Evolutionary conservation across 1,140 invertebrate species (phyloP), one percentile per base, ranked within the genome.

Genomic region (Macrosteles quadrilineatus): DNA sequence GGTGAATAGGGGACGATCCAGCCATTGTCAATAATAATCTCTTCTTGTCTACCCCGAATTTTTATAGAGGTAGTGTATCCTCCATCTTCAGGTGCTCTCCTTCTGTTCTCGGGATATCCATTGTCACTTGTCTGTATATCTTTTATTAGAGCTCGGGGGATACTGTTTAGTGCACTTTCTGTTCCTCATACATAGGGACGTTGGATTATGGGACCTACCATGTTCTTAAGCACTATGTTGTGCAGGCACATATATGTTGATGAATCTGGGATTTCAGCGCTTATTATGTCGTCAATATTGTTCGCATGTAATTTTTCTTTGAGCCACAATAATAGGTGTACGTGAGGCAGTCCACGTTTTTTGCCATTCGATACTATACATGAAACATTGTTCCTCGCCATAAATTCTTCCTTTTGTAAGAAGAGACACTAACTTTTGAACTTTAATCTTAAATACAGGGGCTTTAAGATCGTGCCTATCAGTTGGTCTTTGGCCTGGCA

Each of bases 391-490:
- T 40, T 75, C 71, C 32, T 72, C 64, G 17, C 82, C 80, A 74
- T 80, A 78, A 3, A 82, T 67, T n/a, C 75, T 19, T 64, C 73
- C 23, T 66, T 80, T 78, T 6, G 69, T 62, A 21, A 85, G 74
- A 2, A 87, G 68, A 47, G 76, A 73, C 72, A 79, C 81, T 23
- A 84, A 68, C 74, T 86, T 85, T 72, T 80, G 75, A n/a, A n/a
- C n/a, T n/a, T n/a, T n/a, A n/a, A n/a, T n/a, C 64, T 76, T 75
- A 74, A 85, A 86, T 14, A 86, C 82, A 73, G 83, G 69, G 43
- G 77, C 75, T 6, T 80, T 73, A 30, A 84, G 75, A 73, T 83
- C 80, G 53, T 79, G 78, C 6, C 79, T 50, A 73, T 81, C 76
- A 73, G 4, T 70, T 47, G 57, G 71, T 69, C 4, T 74, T 67